Percentiles rank a stretch among this genome's conserved stretches.
Conservation (phyloP, 1,140 invertebrate genomes). For the Plodia interpunctella region DNA sequence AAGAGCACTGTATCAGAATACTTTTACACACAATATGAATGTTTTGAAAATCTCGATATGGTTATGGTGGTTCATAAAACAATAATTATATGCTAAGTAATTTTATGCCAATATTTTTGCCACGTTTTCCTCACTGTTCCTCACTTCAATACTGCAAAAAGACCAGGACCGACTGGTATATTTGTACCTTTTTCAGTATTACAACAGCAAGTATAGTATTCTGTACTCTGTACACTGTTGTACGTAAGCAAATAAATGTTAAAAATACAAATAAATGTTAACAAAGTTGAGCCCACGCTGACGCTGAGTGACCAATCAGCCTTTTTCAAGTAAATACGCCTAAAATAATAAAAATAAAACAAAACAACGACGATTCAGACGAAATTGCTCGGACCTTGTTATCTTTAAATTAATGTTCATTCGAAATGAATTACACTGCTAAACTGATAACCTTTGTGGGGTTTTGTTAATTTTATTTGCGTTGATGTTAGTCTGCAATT, state of each 20-base stretch:
- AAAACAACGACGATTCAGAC: slow-evolving; percentile 1
- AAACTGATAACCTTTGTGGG: slow-evolving; percentile 21
- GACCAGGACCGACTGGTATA: no score
- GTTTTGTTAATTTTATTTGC: slow-evolving; percentile 32
- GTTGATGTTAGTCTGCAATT: neutral
- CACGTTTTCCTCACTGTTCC: no score
- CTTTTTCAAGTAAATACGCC: slow-evolving; percentile 1
- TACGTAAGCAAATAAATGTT: neutral
- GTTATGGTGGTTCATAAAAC: no score
- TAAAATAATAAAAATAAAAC: slow-evolving; percentile 12
- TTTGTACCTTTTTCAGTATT: no score
- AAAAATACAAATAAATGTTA: neutral
- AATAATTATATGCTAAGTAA: no score
- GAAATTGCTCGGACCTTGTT: slow-evolving; percentile 11
- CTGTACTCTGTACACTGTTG: no score
- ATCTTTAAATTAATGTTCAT: slow-evolving; percentile 26
- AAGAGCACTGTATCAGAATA: no score
- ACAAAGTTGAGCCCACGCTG: neutral
- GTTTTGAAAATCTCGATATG: no score
- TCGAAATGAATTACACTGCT: slow-evolving; percentile 27
- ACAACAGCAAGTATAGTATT: no score
- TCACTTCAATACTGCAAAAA: no score
- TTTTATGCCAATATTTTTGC: no score
- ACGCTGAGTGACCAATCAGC: neutral
- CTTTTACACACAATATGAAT: no score